Conservation (phyloP, 2,797 vertebrate species). For the Pseudochromis fuscus region DNA sequence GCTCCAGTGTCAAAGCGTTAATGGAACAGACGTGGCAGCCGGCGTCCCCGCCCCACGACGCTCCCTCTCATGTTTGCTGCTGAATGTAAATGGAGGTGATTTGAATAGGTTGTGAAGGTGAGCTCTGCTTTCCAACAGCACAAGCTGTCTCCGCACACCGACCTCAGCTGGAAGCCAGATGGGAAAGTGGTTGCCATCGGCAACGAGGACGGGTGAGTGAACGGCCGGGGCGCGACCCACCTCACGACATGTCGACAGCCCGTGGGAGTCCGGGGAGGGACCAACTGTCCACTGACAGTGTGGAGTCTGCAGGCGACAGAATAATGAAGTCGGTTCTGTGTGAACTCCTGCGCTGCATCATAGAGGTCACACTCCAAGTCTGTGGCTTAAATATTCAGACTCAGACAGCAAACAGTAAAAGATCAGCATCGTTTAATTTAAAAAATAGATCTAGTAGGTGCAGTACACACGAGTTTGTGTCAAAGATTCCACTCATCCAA, state of each 20-base stretch:
- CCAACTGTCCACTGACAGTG: slow-evolving; percentile 14
- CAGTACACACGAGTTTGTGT: too few species aligned
- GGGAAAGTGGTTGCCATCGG: slow-evolving; percentile 92
- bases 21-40: too few species aligned
- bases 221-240: not conserved
- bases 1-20: too few species aligned
- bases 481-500: too few species aligned
- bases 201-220: slow-evolving; percentile 97
- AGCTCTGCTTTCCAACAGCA: slow-evolving; percentile 83
- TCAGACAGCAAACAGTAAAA: too few species aligned
- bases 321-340: slow-evolving; percentile 16
- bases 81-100: slow-evolving; percentile 30
- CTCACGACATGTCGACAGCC: not conserved
- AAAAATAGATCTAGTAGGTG: too few species aligned
- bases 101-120: slow-evolving; percentile 34
- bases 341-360: slow-evolving; percentile 1
- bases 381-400: not conserved
- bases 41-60: too few species aligned
- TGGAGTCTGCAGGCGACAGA: slow-evolving; percentile 2
- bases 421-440: too few species aligned
- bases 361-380: not conserved
- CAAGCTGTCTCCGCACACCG: slow-evolving; percentile 93
- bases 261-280: slow-evolving; percentile 20
- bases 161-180: slow-evolving; percentile 96
- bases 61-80: not conserved